Conservation (phyloP, 2,113 vertebrate species). For the Silurus glanis region DNA sequence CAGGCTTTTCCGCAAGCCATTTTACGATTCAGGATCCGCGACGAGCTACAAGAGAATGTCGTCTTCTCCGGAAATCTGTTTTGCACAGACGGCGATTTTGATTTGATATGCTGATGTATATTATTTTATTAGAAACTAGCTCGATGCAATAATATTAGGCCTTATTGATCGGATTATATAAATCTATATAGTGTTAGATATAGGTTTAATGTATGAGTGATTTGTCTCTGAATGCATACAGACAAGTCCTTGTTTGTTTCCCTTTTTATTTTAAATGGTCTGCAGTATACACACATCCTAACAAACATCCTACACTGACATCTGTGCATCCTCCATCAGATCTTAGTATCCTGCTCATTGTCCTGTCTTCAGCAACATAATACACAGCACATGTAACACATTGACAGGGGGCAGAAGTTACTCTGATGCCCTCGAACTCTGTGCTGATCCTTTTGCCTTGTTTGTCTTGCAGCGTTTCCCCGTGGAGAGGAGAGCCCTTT, state of each 20-base stretch:
- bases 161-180: not conserved
- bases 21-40: conserved; percentile 28
- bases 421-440: not conserved
- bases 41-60: not conserved
- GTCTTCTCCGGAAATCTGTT: too few species aligned
- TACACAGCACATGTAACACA: not conserved
- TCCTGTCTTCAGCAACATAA: not conserved
- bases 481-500: conserved; percentile 63
- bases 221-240: not conserved
- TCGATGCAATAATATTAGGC: not conserved
- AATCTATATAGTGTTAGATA: not conserved
- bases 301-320: not conserved
- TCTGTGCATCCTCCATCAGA: not conserved
- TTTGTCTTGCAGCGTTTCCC: conserved; percentile 52
- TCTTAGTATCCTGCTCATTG: not conserved
- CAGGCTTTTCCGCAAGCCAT: conserved; percentile 42
- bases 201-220: not conserved
- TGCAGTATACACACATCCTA: not conserved
- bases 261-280: not conserved
- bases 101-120: not conserved
- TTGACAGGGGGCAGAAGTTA: too few species aligned
- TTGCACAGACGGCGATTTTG: too few species aligned
- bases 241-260: not conserved
- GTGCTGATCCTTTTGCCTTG: not conserved
- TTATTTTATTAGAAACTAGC: not conserved